A percentile compares a stretch with the other conserved stretches of the same genome.
phyloP scores from a whole-genome alignment of 1,140 invertebrate genomes.

The Odontomachus brunneus region DNA sequence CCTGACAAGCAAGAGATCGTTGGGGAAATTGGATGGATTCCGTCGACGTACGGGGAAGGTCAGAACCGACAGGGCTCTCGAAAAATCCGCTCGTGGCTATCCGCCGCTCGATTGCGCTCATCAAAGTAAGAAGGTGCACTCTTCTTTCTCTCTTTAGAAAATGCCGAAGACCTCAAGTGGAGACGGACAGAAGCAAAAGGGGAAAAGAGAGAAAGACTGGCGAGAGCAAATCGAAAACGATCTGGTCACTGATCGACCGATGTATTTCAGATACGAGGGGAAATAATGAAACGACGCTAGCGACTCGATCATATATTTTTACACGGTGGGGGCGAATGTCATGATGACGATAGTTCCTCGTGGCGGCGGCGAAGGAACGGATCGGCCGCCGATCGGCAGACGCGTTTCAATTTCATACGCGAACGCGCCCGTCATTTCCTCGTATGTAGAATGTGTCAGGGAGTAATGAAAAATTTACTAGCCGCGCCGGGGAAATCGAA shows the following conservation, averaged over 20 bases:
- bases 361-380: constrained; percentile 59
- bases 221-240: background rate
- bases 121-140: constrained; percentile 21
- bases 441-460: constrained; percentile 71
- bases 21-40: constrained; percentile 57
- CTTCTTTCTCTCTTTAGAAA: background rate
- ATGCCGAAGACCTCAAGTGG: background rate
- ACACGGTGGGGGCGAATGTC: constrained; percentile 3
- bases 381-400: constrained; percentile 72
- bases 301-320: constrained; percentile 70
- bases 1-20: constrained; percentile 5
- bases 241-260: background rate
- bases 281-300: constrained; percentile 8
- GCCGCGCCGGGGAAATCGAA: constrained; percentile 26
- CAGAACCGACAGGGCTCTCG: constrained; percentile 6
- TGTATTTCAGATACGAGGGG: background rate
- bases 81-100: constrained; percentile 43
- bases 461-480: constrained; percentile 78
- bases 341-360: background rate
- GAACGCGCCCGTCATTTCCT: constrained; percentile 74
- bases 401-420: constrained; percentile 78
- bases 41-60: background rate
- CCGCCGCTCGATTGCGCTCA: constrained; percentile 16
- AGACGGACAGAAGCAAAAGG: background rate
- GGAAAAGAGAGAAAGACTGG: background rate